Evolutionary conservation across 2,113 vertebrate species (phyloP), one percentile per base, ranked within the genome.

Genomic region (Apus apus): DNA sequence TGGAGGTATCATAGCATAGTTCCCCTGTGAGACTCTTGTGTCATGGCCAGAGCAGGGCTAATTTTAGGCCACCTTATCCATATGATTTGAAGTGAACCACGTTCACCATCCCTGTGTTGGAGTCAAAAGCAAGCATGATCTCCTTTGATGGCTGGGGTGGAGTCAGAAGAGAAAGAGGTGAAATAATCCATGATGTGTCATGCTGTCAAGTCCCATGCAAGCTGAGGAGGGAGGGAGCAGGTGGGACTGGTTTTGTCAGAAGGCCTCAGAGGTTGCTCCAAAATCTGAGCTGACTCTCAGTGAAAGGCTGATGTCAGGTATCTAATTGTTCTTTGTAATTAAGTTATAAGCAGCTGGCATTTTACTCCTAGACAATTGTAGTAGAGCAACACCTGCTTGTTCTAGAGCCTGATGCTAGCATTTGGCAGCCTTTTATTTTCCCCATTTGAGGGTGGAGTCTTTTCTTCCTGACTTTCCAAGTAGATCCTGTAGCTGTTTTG

Each of bases 211-310:
- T 72, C 36, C 67, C 0, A 0, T 68, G 16, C 16, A 50, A 83
- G 45, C 26, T 80, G 43, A 83, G 50, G 25, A 6, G 2, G 50
- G 25, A 6, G 2, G 61, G 60, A 92, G 56, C 88, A 56, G 51
- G 88, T 90, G 75, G 23, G 67, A 74, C 96, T 74, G 68, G 88
- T 94, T 96, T 74, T 74, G 75, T 86, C 46, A 80, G 46, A 73
- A 92, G 34, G 36, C 4, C 64, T 94, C 54, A 38, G 29, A 82
- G 71, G 36, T 64, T 81, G 58, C 36, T 83, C 20, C 67, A 90
- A 40, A 94, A 58, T 85, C 70, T 45, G 34, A 79, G 27, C 45
- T 89, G 68, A 26, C 22, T 26, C 27, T 85, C 10, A 5, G 5
- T 83, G 46, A 76, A 65, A 46, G 40, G 14, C 64, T 84, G 19